Conservation (phyloP, 2,888 invertebrate genomes). For the Aphelenchoides bicaudatus region DNA sequence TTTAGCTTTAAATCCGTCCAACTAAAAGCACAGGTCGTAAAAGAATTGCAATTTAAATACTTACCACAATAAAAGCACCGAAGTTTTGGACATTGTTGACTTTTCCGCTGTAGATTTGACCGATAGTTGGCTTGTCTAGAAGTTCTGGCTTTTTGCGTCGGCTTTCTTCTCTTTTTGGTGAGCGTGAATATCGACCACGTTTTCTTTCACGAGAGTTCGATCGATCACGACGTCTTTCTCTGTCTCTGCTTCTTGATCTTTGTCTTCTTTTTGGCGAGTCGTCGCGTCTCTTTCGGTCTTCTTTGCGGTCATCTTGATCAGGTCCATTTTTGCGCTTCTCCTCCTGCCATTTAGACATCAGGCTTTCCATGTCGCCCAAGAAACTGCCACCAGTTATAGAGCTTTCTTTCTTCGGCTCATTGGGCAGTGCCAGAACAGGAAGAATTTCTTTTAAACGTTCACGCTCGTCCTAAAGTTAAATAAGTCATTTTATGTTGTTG, state of each 20-base stretch:
- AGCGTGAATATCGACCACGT: constrained; percentile 12
- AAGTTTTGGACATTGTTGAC: constrained; percentile 94
- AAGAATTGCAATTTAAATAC: constrained; percentile 13
- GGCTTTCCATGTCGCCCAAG: constrained; percentile 63
- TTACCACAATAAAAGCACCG: constrained; percentile 82
- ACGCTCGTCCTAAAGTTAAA: constrained; percentile 48
- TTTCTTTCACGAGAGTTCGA: constrained; percentile 23
- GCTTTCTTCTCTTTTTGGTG: constrained; percentile 37
- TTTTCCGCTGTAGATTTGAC: constrained; percentile 82
- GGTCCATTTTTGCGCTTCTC: neutral
- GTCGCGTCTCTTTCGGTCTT: constrained; percentile 18
- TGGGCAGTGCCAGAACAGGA: constrained; percentile 64
- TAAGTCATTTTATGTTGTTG: no score
- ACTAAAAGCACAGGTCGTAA: constrained; percentile 62
- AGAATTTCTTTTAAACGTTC: constrained; percentile 52
- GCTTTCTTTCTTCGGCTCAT: constrained; percentile 57
- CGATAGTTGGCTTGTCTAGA: constrained; percentile 65
- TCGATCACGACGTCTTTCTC: constrained; percentile 30
- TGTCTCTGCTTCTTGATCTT: constrained; percentile 22
- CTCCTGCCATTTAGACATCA: constrained; percentile 46
- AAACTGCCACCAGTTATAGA: constrained; percentile 60
- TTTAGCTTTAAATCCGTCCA: constrained; percentile 79
- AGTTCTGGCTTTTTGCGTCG: constrained; percentile 43
- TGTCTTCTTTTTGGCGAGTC: constrained; percentile 20
- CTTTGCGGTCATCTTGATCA: no score